A percentile compares a stretch with the other conserved stretches of the same genome.
Evolutionary conservation across 2,797 vertebrate genomes (phyloP).

Genomic region (Karalla daura): DNA sequence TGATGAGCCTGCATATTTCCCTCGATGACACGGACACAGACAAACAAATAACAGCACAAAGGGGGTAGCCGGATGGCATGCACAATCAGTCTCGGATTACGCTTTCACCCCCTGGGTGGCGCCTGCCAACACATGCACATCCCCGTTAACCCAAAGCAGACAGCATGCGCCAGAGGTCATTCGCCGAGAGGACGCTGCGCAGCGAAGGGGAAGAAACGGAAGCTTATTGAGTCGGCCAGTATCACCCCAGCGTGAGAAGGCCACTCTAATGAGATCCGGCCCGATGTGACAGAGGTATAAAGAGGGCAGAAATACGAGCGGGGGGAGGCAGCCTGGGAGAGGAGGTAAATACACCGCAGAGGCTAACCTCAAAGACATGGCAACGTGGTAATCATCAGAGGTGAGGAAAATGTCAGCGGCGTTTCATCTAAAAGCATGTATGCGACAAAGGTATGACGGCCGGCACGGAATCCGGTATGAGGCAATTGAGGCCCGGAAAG

Average conservation of each 20-base stretch:
- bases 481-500: constrained; percentile 37
- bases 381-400: constrained; percentile 8
- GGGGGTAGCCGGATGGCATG: constrained; percentile 61
- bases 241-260: constrained; percentile 48
- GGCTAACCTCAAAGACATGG: constrained; percentile 10
- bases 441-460: not conserved
- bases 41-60: constrained; percentile 61
- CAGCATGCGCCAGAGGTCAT: constrained; percentile 65
- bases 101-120: constrained; percentile 35
- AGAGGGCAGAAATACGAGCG: constrained; percentile 37
- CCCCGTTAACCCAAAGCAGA: constrained; percentile 71
- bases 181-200: constrained; percentile 51
- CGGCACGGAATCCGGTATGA: constrained; percentile 22
- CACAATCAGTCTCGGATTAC: constrained; percentile 63
- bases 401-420: constrained; percentile 23
- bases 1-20: constrained; percentile 54
- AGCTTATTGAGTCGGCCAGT: constrained; percentile 63
- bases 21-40: constrained; percentile 50
- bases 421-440: constrained; percentile 29
- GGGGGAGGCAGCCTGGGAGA: constrained; percentile 25
- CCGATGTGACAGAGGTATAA: constrained; percentile 27
- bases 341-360: constrained; percentile 27
- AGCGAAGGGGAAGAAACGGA: constrained; percentile 47
- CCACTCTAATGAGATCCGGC: constrained; percentile 48
- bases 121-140: constrained; percentile 57